phyloP scores from a whole-genome alignment of 2,888 invertebrate species.

The Creontiades dilutus region DNA sequence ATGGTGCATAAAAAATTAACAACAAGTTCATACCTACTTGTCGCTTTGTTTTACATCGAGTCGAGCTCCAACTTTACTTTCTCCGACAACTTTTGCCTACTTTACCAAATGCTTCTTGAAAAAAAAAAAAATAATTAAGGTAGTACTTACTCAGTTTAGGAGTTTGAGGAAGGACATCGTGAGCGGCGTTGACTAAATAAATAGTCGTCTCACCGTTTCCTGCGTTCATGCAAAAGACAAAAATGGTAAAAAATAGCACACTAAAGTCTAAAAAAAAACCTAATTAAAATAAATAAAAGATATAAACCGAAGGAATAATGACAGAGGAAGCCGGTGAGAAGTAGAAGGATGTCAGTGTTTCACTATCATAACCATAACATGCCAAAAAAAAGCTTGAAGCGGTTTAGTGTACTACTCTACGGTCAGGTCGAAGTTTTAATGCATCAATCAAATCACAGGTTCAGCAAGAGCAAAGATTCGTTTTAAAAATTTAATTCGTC shows the following conservation, averaged over 20 bases:
- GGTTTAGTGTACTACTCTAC: background rate
- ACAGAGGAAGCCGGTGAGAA: background rate
- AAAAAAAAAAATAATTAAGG: background rate
- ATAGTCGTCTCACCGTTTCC: slow-evolving; percentile 72
- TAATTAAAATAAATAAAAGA: background rate
- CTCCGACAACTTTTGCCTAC: too few species aligned
- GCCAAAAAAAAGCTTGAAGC: background rate
- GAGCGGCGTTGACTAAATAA: slow-evolving; percentile 73
- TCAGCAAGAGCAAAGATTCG: background rate
- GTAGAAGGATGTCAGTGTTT: too few species aligned
- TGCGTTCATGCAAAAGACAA: slow-evolving; percentile 68
- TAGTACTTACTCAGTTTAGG: slow-evolving; percentile 74
- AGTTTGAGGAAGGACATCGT: slow-evolving; percentile 74
- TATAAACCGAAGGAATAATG: background rate
- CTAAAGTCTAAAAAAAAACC: slow-evolving; percentile 54
- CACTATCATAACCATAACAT: too few species aligned
- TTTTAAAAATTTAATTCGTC: too few species aligned
- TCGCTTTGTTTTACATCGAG: background rate
- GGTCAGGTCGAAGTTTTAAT: background rate
- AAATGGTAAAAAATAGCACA: slow-evolving; percentile 55
- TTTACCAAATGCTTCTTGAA: background rate
- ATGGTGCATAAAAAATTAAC: background rate
- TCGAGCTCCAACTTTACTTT: background rate
- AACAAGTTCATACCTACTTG: background rate
- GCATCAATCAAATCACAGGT: slow-evolving; percentile 6